Base-by-base conservation (phyloP, 2,797 vertebrate species). In the Epinephelus malabaricus region DNA sequence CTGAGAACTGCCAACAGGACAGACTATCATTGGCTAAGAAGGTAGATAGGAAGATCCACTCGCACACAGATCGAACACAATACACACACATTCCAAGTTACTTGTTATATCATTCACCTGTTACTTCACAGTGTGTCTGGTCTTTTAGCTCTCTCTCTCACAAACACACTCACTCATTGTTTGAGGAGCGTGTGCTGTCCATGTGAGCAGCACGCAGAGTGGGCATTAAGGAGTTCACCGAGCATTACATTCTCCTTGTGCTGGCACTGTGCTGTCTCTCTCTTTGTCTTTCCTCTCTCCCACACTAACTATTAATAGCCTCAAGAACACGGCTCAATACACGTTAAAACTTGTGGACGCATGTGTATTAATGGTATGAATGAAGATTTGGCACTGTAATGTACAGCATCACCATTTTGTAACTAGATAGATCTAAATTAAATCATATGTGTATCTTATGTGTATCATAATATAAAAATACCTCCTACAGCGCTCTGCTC, bases 21-120 rank as follows among this genome's bases (percentile, higher is more conserved):
- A 90, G 87, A 0, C 93, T 98, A 79, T 82, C 90, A 0, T 79
- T 97, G 9, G 96, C 97, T 9, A 96, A 95, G 88, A 97, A 96
- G 96, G 98, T 99, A 91, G 86, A 93, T n/a, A 4, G 55, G 60
- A 17, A 15, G 14, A 62, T 50, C 19, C 76, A 19, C 58, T 61
- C 3, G 2, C 18, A 10, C 74, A 38, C 69, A 0, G 18, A 60
- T 46, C 6, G 3, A 56, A 45, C 27, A 54, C 27, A 54, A 65
- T 15, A 30, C 27, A 43, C 34, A 27, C 60, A 19, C 40, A 11
- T 8, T 14, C 58, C 65, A 18, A 69, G 18, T 49, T 3, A n/a
- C 19, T 34, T 8, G 27, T 62, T 65, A 25, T 46, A 59, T 50
- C 63, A 14, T 67, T 75, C 69, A 63, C 6, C 34, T 25, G 21